A percentile compares a stretch with the other conserved stretches of the same genome.
Evolutionary conservation across 2,888 invertebrate species (phyloP).

Genomic region (Pasiphila rectangulata): DNA sequence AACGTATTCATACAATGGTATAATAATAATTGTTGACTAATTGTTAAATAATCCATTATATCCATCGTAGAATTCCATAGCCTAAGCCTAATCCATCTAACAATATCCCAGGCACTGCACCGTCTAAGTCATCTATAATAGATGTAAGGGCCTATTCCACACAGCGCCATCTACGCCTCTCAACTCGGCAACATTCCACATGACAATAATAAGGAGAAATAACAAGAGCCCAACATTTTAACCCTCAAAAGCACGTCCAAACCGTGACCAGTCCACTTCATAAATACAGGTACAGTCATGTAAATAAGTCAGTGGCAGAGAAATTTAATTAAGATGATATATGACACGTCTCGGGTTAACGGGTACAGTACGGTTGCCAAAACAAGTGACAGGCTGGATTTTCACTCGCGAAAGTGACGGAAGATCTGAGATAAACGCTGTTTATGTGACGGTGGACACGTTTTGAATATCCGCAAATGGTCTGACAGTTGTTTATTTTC

Average conservation of each 20-base stretch:
- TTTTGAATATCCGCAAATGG: constrained; percentile 32
- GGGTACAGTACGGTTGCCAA: constrained; percentile 59
- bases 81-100: too few species aligned
- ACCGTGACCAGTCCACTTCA: constrained; percentile 33
- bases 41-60: too few species aligned
- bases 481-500: constrained; percentile 32
- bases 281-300: constrained; percentile 61
- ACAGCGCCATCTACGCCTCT: too few species aligned
- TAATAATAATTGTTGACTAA: too few species aligned
- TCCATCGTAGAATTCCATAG: too few species aligned
- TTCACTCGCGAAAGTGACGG: constrained; percentile 10
- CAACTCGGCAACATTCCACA: neutral
- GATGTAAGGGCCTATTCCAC: too few species aligned
- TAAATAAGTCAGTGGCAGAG: constrained; percentile 70
- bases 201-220: constrained; percentile 10
- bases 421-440: constrained; percentile 30
- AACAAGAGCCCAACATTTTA: constrained; percentile 23
- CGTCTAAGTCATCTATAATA: too few species aligned
- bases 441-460: constrained; percentile 32
- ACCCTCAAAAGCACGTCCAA: constrained; percentile 23
- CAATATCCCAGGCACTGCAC: too few species aligned
- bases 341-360: constrained; percentile 69
- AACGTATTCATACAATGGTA: too few species aligned
- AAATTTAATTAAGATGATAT: constrained; percentile 82
- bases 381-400: constrained; percentile 33